Percentiles rank a stretch among this genome's conserved stretches.
These are phyloP conservation scores for Xenentodon cancila DNA, from an alignment of 2,797 vertebrate genomes.

Conservation along the genomic window DNA sequence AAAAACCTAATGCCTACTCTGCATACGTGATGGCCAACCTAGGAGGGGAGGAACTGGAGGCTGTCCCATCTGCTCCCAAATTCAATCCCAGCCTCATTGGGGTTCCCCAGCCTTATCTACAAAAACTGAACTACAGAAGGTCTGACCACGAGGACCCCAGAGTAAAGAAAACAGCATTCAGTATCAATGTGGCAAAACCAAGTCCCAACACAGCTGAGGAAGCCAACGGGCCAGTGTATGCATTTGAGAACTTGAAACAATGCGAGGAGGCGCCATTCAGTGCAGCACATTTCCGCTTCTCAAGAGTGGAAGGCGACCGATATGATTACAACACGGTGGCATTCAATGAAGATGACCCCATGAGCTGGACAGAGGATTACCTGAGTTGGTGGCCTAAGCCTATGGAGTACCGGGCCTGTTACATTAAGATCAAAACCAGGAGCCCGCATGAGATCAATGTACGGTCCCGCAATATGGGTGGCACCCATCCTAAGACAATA, in stretches of 20 bases:
- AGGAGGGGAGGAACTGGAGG: conserved; percentile 94
- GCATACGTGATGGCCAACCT: conserved; percentile 94
- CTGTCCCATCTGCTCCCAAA: conserved; percentile 91
- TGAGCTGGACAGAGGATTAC: conserved; percentile 98
- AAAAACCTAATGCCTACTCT: conserved; percentile 89
- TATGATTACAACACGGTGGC: conserved; percentile 97
- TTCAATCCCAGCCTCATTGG: conserved; percentile 90
- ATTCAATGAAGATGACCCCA: conserved; percentile 96
- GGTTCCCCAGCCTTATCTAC: conserved; percentile 92
- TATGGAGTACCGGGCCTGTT: conserved; percentile 96
- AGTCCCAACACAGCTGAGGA: conserved; percentile 89
- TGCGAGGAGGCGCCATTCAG: conserved; percentile 92
- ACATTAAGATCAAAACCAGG: conserved; percentile 92
- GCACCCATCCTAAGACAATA: conserved; percentile 91
- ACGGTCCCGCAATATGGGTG: conserved; percentile 95
- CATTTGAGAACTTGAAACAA: conserved; percentile 90
- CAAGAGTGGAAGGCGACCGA: conserved; percentile 92
- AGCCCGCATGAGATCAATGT: conserved; percentile 91
- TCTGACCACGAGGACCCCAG: conserved; percentile 91
- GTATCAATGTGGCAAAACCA: conserved; percentile 94
- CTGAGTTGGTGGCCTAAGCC: conserved; percentile 99
- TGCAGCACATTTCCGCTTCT: conserved; percentile 94
- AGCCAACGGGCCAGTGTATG: conserved; percentile 92
- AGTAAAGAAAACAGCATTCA: conserved; percentile 94
- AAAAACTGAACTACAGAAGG: conserved; percentile 92